Conservation (phyloP, 2,113 vertebrate species). For the Plecturocebus donacophilus region DNA sequence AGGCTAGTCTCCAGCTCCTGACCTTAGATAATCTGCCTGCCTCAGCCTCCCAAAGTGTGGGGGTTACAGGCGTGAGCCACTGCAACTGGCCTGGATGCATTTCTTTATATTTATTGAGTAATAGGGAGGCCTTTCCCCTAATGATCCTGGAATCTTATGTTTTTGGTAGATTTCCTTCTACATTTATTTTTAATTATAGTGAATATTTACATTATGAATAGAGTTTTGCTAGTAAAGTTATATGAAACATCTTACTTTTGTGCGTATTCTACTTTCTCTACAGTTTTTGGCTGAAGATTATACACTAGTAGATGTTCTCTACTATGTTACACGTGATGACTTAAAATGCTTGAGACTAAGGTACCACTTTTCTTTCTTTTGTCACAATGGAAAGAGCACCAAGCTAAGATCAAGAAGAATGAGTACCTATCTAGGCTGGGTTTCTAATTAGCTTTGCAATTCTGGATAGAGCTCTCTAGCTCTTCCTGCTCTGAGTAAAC, state of each 20-base stretch:
- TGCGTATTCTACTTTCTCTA: conserved; percentile 37
- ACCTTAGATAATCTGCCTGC: too few relatives aligned
- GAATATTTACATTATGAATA: not conserved
- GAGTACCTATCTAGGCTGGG: not conserved
- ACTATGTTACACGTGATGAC: conserved; percentile 94
- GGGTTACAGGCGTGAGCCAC: not conserved
- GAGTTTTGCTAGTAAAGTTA: not conserved
- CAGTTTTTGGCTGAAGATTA: conserved; percentile 93
- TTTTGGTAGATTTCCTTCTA: conserved; percentile 42
- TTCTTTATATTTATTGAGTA: not conserved
- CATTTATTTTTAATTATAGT: not conserved
- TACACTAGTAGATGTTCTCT: conserved; percentile 92
- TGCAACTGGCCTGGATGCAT: not conserved
- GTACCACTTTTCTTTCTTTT: conserved; percentile 80
- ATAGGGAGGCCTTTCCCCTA: not conserved
- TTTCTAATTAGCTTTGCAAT: not conserved
- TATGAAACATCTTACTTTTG: not conserved
- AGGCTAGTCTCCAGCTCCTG: too few relatives aligned
- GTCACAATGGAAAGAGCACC: not conserved
- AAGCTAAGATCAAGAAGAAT: not conserved
- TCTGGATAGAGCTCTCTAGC: not conserved
- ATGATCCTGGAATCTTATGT: not conserved
- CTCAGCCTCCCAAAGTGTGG: too few relatives aligned
- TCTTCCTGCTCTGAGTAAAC: not conserved
- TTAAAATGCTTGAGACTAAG: conserved; percentile 95